Conservation (phyloP, 2,113 vertebrate species). For the Cathartes aura region DNA sequence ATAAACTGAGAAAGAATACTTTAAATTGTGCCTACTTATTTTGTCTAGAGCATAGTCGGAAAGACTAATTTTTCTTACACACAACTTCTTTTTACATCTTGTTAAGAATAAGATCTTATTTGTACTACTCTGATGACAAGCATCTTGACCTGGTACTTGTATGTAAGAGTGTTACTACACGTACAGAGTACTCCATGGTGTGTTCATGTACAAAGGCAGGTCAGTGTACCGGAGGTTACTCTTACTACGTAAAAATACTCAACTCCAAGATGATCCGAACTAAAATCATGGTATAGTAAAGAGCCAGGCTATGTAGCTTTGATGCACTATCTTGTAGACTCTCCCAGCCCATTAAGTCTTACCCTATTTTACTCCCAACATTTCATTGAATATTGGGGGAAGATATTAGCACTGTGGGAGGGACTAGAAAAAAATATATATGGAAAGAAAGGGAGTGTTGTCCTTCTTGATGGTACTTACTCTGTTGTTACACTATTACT, state of each 20-base stretch:
- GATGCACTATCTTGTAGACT: not conserved
- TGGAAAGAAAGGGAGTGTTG: not conserved
- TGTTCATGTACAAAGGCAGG: not conserved
- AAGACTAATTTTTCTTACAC: not conserved
- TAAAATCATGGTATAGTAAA: not conserved
- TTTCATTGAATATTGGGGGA: not conserved
- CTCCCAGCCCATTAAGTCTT: not conserved
- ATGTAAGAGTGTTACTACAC: not conserved
- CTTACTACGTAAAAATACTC: fast-evolving
- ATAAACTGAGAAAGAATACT: not conserved
- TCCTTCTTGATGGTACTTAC: not conserved
- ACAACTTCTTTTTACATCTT: not conserved
- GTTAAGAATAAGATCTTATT: not conserved
- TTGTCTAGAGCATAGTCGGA: not conserved
- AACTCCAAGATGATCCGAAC: not conserved
- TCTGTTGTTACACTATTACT: not conserved
- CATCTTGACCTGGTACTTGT: not conserved
- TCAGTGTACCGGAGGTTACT: not conserved
- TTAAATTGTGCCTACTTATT: not conserved
- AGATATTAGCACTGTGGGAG: not conserved
- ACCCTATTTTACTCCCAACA: not conserved
- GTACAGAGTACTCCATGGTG: not conserved
- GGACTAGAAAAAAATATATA: not conserved
- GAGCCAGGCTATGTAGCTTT: not conserved
- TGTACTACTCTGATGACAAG: not conserved